These are phyloP conservation scores for Helostoma temminkii DNA, from an alignment of 2,797 vertebrate genomes.

Conservation along the genomic window DNA sequence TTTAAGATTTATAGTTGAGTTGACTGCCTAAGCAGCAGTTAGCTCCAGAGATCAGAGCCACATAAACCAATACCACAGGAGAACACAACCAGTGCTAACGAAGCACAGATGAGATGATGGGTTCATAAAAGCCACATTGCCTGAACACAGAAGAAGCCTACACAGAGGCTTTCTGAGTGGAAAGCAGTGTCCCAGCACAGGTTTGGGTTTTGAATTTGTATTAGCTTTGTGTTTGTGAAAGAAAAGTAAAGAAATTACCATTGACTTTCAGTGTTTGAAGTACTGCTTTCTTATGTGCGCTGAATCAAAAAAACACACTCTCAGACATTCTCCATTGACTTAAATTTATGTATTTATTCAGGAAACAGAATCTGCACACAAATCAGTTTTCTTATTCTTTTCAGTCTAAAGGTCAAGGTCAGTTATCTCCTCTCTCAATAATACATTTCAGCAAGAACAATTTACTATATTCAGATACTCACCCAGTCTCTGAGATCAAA, in stretches of 20 bases:
- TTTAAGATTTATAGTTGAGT: constrained; percentile 54
- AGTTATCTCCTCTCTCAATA: no score
- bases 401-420: no score
- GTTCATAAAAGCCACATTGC: constrained; percentile 53
- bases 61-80: constrained; percentile 69
- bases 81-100: constrained; percentile 66
- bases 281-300: not conserved
- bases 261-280: constrained; percentile 3
- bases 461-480: no score
- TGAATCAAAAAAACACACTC: no score
- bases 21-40: constrained; percentile 67
- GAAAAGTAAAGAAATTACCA: not conserved
- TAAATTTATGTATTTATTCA: no score
- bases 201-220: not conserved
- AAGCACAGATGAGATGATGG: constrained; percentile 69
- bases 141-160: constrained; percentile 49
- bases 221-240: not conserved
- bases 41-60: constrained; percentile 65
- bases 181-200: not conserved
- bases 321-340: no score
- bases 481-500: no score
- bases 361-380: no score
- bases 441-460: no score
- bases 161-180: constrained; percentile 2
- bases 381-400: no score